A percentile compares a stretch with the other conserved stretches of the same genome.
Conservation (phyloP, 2,113 vertebrate genomes). For the Heterochromis multidens region DNA sequence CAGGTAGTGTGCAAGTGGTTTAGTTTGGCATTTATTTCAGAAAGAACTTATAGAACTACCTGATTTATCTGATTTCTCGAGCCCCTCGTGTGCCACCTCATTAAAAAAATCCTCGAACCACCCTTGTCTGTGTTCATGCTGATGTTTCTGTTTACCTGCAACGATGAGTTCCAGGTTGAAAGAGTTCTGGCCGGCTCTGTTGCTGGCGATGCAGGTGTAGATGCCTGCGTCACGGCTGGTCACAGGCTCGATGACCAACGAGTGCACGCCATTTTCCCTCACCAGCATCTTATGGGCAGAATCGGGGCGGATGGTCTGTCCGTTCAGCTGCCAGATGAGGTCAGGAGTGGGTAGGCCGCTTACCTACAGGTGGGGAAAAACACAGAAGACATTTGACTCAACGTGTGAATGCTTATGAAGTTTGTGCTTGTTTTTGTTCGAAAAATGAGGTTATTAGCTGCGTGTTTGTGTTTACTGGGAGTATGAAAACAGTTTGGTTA, state of each 20-base stretch:
- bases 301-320: constrained; percentile 88
- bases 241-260: constrained; percentile 93
- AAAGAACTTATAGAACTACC: neutral
- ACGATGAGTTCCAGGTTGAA: constrained; percentile 96
- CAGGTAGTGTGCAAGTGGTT: neutral
- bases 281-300: constrained; percentile 96
- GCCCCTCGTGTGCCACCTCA: neutral
- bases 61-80: accelerated
- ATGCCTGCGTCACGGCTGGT: constrained; percentile 89
- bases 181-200: constrained; percentile 92
- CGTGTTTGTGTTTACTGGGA: constrained; percentile 8
- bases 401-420: neutral
- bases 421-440: neutral
- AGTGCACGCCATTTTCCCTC: constrained; percentile 95
- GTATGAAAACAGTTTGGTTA: constrained; percentile 26
- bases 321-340: constrained; percentile 93
- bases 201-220: constrained; percentile 94
- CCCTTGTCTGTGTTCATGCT: neutral
- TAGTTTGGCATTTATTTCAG: neutral
- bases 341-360: constrained; percentile 95
- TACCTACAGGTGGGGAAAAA: constrained; percentile 74
- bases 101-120: neutral
- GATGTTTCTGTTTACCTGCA: constrained; percentile 79
- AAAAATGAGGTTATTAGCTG: neutral
- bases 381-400: neutral